phyloP scores from a whole-genome alignment of 2,888 invertebrate species.

The Nemurella pictetii region DNA sequence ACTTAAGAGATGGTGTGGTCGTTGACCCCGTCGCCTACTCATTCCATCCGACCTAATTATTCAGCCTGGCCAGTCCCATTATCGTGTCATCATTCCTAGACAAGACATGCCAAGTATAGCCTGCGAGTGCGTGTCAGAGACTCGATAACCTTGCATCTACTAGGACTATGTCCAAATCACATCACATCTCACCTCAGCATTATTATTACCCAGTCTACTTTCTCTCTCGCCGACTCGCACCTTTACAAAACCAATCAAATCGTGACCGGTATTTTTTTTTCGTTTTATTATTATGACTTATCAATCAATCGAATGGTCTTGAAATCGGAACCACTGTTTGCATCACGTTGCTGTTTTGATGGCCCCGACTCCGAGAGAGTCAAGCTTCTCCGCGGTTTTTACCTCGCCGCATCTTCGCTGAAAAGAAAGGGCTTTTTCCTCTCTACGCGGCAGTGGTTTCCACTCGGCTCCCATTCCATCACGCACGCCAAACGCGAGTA shows the following conservation, averaged over 20 bases:
- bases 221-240: background rate
- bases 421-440: conserved; percentile 34
- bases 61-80: background rate
- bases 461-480: too few relatives aligned
- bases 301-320: conserved; percentile 21
- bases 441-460: background rate
- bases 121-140: background rate
- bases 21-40: background rate
- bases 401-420: background rate
- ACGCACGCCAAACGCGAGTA: conserved; percentile 8
- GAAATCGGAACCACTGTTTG: conserved; percentile 2
- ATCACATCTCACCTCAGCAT: background rate
- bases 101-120: background rate
- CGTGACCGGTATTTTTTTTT: conserved; percentile 3
- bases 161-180: conserved; percentile 34
- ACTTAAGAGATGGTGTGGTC: conserved; percentile 21
- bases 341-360: conserved; percentile 12
- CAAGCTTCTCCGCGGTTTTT: background rate
- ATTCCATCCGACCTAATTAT: conserved; percentile 31
- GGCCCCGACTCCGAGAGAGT: background rate
- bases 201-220: conserved; percentile 6
- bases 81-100: background rate
- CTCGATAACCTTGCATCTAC: conserved; percentile 37
- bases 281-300: background rate
- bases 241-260: background rate